A percentile compares a stretch with the other conserved stretches of the same genome.
Conservation (phyloP, 1,140 invertebrate genomes). For the Dendroctonus valens region DNA sequence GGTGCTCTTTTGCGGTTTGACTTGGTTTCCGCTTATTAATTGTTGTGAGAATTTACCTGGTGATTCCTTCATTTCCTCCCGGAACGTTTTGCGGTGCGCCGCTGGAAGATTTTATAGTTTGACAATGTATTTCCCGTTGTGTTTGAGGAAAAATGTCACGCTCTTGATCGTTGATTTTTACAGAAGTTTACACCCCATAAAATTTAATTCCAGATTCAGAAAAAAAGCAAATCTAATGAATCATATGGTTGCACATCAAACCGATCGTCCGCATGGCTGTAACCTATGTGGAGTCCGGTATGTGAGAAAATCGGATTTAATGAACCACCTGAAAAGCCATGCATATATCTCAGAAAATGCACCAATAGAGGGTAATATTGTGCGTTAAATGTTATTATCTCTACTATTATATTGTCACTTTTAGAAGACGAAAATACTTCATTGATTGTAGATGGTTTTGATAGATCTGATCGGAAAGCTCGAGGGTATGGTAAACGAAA, state of each 20-base stretch:
- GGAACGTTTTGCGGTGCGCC: too few species aligned
- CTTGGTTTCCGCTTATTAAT: too few species aligned
- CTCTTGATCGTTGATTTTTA: too few species aligned
- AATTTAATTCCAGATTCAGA: constrained; percentile 55
- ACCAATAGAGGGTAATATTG: constrained; percentile 38
- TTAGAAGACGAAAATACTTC: constrained; percentile 38
- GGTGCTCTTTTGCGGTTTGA: too few species aligned
- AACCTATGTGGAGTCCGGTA: constrained; percentile 77
- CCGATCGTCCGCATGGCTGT: constrained; percentile 72
- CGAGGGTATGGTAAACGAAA: constrained; percentile 31
- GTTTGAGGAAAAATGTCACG: too few species aligned
- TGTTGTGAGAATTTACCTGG: background rate
- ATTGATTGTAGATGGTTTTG: constrained; percentile 30
- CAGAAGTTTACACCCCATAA: background rate
- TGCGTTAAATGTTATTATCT: background rate
- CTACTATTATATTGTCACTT: background rate
- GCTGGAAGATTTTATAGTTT: too few species aligned
- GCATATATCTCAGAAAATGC: constrained; percentile 62
- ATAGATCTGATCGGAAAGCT: constrained; percentile 30
- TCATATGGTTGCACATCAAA: constrained; percentile 81
- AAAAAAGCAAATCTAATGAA: constrained; percentile 81
- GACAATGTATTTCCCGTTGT: too few species aligned
- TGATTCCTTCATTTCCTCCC: too few species aligned
- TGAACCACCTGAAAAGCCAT: constrained; percentile 79
- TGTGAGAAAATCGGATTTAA: constrained; percentile 72